A percentile compares a stretch with the other conserved stretches of the same genome.
These are phyloP conservation scores for human DNA, from an alignment of 2,113 vertebrate genomes.

Conservation along the genomic window GRCh38 chr3:193952501-193953000, in stretches of 20 bases:
- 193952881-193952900: background rate
- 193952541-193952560: background rate
- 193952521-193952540: background rate
- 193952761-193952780: background rate
- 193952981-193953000: background rate
- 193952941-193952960: background rate
- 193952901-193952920: background rate
- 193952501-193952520: background rate
- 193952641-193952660: background rate
- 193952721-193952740: background rate
- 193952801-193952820: background rate
- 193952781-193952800: background rate
- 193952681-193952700: background rate
- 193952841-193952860: background rate
- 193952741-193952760: background rate
- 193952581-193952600: background rate
- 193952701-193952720: background rate
- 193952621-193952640: background rate
- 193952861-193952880: background rate
- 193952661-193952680: background rate
- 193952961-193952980: background rate
- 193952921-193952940: background rate
- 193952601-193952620: background rate
- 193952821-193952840: background rate
- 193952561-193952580: background rate